Evolutionary conservation across 2,888 invertebrate genomes (phyloP).

Genomic region (Physocephala rufipes): DNA sequence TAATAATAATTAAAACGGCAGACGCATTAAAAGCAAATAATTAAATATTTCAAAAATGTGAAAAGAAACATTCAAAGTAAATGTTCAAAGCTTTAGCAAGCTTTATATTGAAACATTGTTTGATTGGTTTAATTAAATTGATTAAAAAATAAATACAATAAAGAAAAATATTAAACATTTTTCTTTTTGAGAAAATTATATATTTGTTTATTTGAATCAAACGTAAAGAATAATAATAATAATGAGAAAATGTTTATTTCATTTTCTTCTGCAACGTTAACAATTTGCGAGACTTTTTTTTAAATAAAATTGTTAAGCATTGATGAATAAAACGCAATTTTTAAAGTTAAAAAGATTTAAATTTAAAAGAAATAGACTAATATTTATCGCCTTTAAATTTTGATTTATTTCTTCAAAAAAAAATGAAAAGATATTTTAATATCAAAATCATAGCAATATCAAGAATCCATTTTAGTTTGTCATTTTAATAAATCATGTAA

Average conservation of each 20-base stretch:
- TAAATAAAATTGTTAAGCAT: too few relatives aligned
- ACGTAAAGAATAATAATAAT: neutral
- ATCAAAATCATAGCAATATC: too few relatives aligned
- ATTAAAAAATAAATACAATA: neutral
- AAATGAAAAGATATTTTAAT: too few relatives aligned
- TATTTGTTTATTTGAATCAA: neutral
- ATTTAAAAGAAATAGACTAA: too few relatives aligned
- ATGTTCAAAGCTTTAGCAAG: neutral
- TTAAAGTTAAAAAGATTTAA: too few relatives aligned
- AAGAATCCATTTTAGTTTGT: too few relatives aligned
- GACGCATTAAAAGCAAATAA: constrained; percentile 4
- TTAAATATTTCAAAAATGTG: neutral
- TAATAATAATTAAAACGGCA: neutral
- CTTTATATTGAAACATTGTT: neutral
- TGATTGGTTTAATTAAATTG: neutral
- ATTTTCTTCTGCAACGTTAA: too few relatives aligned
- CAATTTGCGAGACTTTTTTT: too few relatives aligned
- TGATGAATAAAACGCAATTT: too few relatives aligned
- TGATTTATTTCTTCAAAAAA: too few relatives aligned
- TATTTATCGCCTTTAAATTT: too few relatives aligned
- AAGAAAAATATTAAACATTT: neutral
- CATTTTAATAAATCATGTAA: too few relatives aligned
- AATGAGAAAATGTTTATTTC: neutral
- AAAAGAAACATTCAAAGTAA: neutral
- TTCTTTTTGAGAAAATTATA: neutral